Conservation (phyloP, 2,888 invertebrate genomes). For the Lasioglossum villosulum region DNA sequence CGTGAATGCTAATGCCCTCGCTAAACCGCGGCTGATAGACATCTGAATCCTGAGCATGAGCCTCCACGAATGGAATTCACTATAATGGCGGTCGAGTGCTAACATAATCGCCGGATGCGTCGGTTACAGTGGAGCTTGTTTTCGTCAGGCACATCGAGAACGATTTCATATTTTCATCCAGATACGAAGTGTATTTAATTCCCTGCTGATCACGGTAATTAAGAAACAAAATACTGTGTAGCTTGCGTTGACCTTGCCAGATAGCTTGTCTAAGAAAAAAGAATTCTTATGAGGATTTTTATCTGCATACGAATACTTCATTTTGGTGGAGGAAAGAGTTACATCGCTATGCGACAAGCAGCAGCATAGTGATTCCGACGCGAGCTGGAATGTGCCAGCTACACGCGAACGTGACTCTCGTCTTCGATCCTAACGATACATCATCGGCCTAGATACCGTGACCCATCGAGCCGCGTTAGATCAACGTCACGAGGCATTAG, state of each 20-base stretch:
- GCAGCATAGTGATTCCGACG: background rate
- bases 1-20: slow-evolving; percentile 44
- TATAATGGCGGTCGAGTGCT: background rate
- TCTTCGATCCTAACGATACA: slow-evolving; percentile 40
- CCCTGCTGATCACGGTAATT: no score
- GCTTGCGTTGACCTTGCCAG: no score
- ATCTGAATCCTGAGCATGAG: slow-evolving; percentile 30
- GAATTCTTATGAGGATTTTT: background rate
- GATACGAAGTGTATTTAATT: no score
- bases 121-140: background rate
- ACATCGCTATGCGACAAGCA: background rate
- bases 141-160: background rate
- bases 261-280: no score
- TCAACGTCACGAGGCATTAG: slow-evolving; percentile 58
- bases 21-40: slow-evolving; percentile 31
- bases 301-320: background rate
- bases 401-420: background rate
- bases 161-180: background rate
- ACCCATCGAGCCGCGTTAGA: slow-evolving; percentile 56
- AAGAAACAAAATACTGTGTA: no score
- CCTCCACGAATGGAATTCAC: background rate
- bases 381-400: slow-evolving; percentile 5
- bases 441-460: slow-evolving; percentile 55
- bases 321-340: background rate
- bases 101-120: background rate